Percentiles rank a stretch among this genome's conserved stretches.
These are phyloP conservation scores for Platysteira castanea DNA, from an alignment of 2,113 vertebrate species.

Conservation along the genomic window DNA sequence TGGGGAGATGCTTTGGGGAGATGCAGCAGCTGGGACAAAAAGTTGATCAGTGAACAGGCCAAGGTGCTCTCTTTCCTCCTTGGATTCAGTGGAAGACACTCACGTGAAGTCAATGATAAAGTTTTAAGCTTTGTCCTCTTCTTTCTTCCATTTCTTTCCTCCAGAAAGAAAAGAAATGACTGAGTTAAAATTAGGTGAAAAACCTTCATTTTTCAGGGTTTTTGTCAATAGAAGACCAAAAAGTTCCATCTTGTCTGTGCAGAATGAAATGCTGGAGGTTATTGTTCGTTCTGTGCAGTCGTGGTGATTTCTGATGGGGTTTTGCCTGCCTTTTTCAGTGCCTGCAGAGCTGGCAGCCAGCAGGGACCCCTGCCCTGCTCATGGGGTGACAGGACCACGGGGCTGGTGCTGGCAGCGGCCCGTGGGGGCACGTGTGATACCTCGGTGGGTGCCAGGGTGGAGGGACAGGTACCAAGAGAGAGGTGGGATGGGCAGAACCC, in stretches of 20 bases:
- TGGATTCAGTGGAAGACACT: not conserved
- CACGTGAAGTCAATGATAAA: fast-evolving
- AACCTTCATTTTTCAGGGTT: not conserved
- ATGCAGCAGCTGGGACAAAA: not conserved
- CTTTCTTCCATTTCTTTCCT: not conserved
- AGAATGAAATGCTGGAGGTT: not conserved
- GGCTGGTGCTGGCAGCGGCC: not conserved
- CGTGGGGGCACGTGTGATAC: fast-evolving
- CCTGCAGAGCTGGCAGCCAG: not conserved
- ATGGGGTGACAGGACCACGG: not conserved
- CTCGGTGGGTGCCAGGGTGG: not conserved
- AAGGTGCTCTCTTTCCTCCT: not conserved
- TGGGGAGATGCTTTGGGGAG: not conserved
- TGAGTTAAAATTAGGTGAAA: not conserved
- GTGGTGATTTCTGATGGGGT: not conserved
- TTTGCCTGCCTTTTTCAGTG: not conserved
- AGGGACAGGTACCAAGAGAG: not conserved
- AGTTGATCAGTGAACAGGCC: not conserved
- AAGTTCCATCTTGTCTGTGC: not conserved
- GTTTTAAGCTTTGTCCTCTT: not conserved
- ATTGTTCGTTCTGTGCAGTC: fast-evolving
- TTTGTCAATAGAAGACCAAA: not conserved
- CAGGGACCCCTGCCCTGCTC: not conserved
- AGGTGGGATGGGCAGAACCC: not conserved
- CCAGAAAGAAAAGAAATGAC: not conserved